A percentile compares a stretch with the other conserved stretches of the same genome.
Evolutionary conservation across 2,888 invertebrate genomes (phyloP).

Genomic region (Callinectes sapidus): DNA sequence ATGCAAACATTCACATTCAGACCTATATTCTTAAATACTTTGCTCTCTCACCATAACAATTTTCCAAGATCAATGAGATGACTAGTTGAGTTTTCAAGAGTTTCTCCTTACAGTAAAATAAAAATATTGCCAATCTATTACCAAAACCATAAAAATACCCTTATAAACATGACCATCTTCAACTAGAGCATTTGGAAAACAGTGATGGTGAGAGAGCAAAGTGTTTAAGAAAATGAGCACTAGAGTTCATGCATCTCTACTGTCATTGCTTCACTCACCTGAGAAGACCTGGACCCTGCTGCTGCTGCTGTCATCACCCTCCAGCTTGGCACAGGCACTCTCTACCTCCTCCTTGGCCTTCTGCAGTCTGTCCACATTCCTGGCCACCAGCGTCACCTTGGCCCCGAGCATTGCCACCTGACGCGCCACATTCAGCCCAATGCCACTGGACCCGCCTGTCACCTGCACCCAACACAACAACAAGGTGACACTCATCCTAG

Average conservation of each 20-base stretch:
- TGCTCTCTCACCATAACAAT: too few species aligned
- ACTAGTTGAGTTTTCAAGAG: too few species aligned
- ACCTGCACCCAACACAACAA: conserved; percentile 77
- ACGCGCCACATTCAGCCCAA: conserved; percentile 89
- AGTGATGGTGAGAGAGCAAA: too few species aligned
- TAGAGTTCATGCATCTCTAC: neutral
- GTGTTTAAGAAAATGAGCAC: too few species aligned
- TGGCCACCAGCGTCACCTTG: conserved; percentile 91
- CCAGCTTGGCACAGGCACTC: conserved; percentile 25
- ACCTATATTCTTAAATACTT: too few species aligned
- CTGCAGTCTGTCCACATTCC: conserved; percentile 84
- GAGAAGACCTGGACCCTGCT: conserved; percentile 81
- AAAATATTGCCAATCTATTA: too few species aligned
- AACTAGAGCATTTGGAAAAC: too few species aligned
- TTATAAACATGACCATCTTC: too few species aligned
- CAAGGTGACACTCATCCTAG: neutral
- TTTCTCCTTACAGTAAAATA: too few species aligned
- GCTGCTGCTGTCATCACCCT: conserved; percentile 75
- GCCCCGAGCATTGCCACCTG: conserved; percentile 88
- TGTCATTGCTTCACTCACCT: conserved; percentile 73
- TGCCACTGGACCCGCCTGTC: conserved; percentile 97
- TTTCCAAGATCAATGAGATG: too few species aligned
- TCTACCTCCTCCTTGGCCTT: conserved; percentile 80
- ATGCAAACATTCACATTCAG: neutral
- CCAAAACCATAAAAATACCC: too few species aligned